Evolutionary conservation across 2,888 invertebrate species (phyloP), one percentile per base, ranked within the genome.

Genomic region (Volucella zonaria): DNA sequence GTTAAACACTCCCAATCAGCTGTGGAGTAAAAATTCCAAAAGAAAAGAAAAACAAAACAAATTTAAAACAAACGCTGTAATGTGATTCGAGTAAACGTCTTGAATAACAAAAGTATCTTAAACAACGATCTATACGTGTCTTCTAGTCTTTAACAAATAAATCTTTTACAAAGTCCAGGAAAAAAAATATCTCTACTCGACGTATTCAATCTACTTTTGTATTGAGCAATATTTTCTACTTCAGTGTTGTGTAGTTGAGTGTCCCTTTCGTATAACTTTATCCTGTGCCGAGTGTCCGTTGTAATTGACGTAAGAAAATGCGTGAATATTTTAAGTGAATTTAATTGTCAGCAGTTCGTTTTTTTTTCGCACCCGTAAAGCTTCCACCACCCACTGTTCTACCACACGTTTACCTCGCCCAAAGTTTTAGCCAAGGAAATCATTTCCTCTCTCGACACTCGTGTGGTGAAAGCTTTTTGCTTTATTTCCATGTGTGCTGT

Each of bases 361-460:
- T 68, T 59, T 62, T 58, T 12, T 42, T 73, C 12, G 73, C 54
- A 62, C 40, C 49, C 12, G 61, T 62, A 8, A 49, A 73, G 61
- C 51, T 71, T 80, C 59, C 59, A 47, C 14, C 66, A 42, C 14
- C 64, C 47, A 66, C 15, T 43, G 40, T 77, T 59, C 66, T 43
- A 15, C 42, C 47, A 31, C 18, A 54, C n/a, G 54, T 54, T 23
- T 49, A 47, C 51, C 73, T 68, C 73, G 56, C 78, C 54, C 77
- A 59, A 42, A 8, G 58, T 59, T 68, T 47, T 4, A 43, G 38
- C 12, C 15, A 8, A 14, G 18, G 23, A 9, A 67, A 8, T 43
- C 42, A 3, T 62, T 49, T 51, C 8, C 79, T 83, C 83, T 79
- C 83, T 80, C 83, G 83, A 83, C 87, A 83, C 87, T 89, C 83